phyloP scores from a whole-genome alignment of 2,888 invertebrate species.

The Barypeithes pellucidus region DNA sequence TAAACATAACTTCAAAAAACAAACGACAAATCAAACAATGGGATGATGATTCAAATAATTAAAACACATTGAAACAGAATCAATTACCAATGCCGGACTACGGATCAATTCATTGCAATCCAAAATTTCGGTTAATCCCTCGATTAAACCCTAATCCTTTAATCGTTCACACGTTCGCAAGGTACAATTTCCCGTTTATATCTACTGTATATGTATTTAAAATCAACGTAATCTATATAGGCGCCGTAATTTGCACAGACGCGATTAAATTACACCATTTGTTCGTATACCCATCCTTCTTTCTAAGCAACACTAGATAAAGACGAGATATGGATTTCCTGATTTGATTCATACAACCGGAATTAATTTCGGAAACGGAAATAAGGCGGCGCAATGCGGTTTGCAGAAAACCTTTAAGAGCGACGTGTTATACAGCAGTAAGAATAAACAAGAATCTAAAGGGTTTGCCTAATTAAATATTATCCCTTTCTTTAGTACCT shows the following conservation, averaged over 20 bases:
- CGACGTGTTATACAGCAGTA: slow-evolving; percentile 1
- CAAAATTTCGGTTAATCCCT: slow-evolving; percentile 5
- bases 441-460: background rate
- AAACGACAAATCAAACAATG: too few species aligned
- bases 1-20: too few species aligned
- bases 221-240: background rate
- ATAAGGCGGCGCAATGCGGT: slow-evolving; percentile 28
- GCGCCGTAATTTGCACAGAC: background rate
- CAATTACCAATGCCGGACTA: background rate
- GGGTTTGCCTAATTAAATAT: too few species aligned
- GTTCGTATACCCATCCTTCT: slow-evolving; percentile 1
- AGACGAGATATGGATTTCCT: slow-evolving; percentile 6
- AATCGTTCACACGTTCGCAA: background rate
- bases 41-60: too few species aligned
- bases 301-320: slow-evolving; percentile 1
- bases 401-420: slow-evolving; percentile 7
- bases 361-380: slow-evolving; percentile 12
- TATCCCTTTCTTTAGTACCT: background rate
- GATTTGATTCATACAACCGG: background rate
- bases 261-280: slow-evolving; percentile 5
- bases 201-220: background rate
- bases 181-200: background rate
- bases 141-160: background rate
- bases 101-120: background rate
- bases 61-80: too few species aligned